Evolutionary conservation across 2,797 vertebrate species (phyloP), one percentile per base, ranked within the genome.

Genomic region (Gymnoscopelus microlampas): DNA sequence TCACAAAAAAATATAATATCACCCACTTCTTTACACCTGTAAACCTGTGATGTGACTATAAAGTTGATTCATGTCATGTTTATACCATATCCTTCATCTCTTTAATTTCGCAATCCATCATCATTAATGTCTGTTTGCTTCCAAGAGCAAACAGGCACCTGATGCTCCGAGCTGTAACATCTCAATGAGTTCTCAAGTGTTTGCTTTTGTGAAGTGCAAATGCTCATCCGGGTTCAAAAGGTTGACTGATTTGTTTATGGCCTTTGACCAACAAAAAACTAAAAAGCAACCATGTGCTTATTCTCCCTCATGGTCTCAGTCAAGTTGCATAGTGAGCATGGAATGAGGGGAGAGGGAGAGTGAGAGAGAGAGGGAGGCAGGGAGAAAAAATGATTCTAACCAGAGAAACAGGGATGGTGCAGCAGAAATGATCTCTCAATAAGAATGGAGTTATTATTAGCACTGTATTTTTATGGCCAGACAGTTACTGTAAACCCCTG

Each of bases 281-380:
- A 1, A 14, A 32, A 59, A 13, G 57, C 57, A 59, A 32, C 32
- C 32, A 19, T 59, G 57, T 59, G 29, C 57, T 39, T 5, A 11
- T 2, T 59, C 32, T 35, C 32, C 29, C 13, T 32, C 14, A 24
- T 39, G 57, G 57, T 59, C 57, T 19, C 57, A 39, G 12, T 19
- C 57, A 58, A 12, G 7, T n/a, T 58, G 29, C 56, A 58, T 58
- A 58, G 56, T 10, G 19, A 32, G 56, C 24, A 32, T 14, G 56
- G 11, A 32, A 13, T 12, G 14, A 7, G 29, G 53, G 10, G 6
- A 26, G 53, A 55, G 19, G 7, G 23, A 55, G 19, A 55, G 19
- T 2, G 14, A 51, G 14, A 51, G 50, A 51, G 14, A 51, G 50
- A 51, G 50, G 5, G 1, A 13, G 50, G 50, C 12, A 13, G 39